Conservation (phyloP, 2,113 vertebrate species). For the Ploceus nigricollis region DNA sequence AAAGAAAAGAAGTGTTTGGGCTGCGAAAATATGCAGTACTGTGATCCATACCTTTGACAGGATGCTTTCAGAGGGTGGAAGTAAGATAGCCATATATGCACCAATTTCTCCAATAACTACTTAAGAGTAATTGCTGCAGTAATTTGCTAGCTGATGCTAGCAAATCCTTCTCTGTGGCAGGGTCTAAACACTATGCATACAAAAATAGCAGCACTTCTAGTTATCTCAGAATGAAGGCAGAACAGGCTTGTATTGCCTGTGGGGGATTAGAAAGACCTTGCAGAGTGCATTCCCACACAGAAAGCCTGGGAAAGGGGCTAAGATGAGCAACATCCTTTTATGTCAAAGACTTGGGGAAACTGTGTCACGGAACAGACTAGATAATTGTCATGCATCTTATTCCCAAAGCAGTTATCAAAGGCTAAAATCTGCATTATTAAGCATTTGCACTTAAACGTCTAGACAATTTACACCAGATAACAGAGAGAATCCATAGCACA, state of each 20-base stretch:
- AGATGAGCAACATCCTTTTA: not conserved
- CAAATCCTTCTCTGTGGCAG: not conserved
- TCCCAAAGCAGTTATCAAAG: not conserved
- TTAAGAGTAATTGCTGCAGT: not conserved
- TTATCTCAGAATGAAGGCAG: not conserved
- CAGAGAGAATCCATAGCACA: not conserved
- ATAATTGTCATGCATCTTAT: not conserved
- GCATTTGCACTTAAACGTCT: not conserved
- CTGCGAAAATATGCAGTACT: not conserved
- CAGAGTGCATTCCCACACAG: not conserved
- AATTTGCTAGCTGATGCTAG: not conserved
- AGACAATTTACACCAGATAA: not conserved
- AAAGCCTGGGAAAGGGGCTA: not conserved
- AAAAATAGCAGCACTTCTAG: not conserved
- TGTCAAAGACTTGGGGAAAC: not conserved
- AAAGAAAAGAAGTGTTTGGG: not conserved
- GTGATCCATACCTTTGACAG: not conserved
- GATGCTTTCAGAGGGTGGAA: not conserved
- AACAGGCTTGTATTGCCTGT: not conserved
- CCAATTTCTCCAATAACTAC: not conserved
- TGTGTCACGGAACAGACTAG: not conserved
- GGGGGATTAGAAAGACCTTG: not conserved
- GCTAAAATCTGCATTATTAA: not conserved
- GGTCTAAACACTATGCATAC: not conserved
- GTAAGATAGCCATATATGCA: not conserved